These are phyloP conservation scores for Buceros bicornis DNA, from an alignment of 2,797 vertebrate species.

Conservation along the genomic window DNA sequence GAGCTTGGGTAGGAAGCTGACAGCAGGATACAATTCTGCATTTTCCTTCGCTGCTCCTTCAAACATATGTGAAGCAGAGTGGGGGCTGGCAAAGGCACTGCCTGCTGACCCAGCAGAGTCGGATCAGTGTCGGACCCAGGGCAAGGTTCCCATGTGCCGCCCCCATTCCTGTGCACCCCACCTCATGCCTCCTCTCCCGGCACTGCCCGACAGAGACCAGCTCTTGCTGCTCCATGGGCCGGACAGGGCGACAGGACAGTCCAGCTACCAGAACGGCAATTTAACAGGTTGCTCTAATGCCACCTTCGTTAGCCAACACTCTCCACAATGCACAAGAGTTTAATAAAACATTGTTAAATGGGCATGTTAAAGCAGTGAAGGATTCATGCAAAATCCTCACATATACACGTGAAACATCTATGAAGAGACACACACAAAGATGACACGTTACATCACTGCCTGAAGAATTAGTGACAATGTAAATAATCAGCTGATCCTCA, in stretches of 20 bases:
- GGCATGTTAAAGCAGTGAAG: accelerated
- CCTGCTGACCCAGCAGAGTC: slow-evolving; percentile 10
- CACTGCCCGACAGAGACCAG: background rate
- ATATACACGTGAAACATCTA: accelerated
- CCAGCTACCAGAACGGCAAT: accelerated
- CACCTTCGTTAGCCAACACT: accelerated
- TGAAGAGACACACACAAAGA: background rate
- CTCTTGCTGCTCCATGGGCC: accelerated
- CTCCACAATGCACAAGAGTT: accelerated
- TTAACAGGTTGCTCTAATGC: background rate
- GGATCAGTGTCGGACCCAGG: background rate
- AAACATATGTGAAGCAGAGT: background rate
- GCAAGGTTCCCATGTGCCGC: background rate
- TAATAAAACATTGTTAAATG: accelerated
- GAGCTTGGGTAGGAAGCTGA: background rate
- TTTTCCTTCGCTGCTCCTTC: background rate
- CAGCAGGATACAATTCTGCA: background rate
- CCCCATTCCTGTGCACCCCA: accelerated
- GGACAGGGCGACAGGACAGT: background rate
- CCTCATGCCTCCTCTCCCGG: accelerated
- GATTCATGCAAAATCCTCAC: background rate
- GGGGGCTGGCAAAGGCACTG: slow-evolving; percentile 8
- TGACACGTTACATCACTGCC: background rate
- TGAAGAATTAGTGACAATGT: background rate
- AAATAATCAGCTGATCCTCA: background rate